phyloP scores from a whole-genome alignment of 2,888 invertebrate species.

The Heliconius ismenius region DNA sequence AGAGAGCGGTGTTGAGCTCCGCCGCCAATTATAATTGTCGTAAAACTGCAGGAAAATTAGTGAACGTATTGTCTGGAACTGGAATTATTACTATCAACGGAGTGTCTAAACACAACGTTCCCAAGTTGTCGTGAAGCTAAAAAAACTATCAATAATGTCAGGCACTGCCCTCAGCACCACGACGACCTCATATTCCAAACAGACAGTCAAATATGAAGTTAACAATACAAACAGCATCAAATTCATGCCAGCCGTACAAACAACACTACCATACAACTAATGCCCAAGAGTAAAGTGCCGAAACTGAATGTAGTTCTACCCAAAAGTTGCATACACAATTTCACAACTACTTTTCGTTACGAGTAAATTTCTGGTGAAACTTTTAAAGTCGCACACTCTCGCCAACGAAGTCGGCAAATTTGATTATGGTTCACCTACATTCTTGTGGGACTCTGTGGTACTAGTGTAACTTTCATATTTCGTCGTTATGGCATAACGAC shows the following conservation, averaged over 20 bases:
- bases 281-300: slow-evolving; percentile 26
- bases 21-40: no score
- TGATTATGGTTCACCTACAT: slow-evolving; percentile 34
- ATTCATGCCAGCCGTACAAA: slow-evolving; percentile 7
- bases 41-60: no score
- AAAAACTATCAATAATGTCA: neutral
- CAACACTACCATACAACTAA: slow-evolving; percentile 16
- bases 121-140: no score
- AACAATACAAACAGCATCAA: slow-evolving; percentile 12
- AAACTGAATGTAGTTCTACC: slow-evolving; percentile 33
- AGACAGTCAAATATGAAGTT: neutral
- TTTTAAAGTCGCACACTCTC: slow-evolving; percentile 34
- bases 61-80: no score
- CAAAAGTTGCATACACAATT: slow-evolving; percentile 33
- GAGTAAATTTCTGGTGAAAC: slow-evolving; percentile 29
- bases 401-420: slow-evolving; percentile 34
- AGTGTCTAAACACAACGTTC: no score
- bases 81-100: no score
- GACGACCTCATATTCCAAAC: neutral
- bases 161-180: neutral
- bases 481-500: neutral
- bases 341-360: slow-evolving; percentile 31
- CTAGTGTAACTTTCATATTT: neutral
- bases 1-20: no score
- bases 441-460: slow-evolving; percentile 22